Percentiles rank a stretch among this genome's conserved stretches.
These are phyloP conservation scores for Troglohyphantes excavatus DNA, from an alignment of 2,888 invertebrate species.

Conservation along the genomic window DNA sequence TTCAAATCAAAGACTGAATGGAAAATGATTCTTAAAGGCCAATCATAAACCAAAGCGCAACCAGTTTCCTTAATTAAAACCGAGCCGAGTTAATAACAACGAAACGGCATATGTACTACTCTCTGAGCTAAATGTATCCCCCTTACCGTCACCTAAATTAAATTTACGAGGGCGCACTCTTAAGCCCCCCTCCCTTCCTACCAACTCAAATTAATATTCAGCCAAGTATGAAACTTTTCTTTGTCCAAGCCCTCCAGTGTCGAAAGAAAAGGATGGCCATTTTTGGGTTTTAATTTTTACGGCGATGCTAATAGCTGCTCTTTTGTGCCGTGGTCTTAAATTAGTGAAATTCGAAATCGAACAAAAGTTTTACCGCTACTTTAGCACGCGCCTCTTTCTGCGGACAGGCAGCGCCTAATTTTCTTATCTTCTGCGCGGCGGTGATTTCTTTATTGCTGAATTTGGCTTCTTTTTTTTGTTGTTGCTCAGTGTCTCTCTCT, in stretches of 20 bases:
- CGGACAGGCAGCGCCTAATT: slow-evolving; percentile 30
- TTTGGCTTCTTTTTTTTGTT: not conserved
- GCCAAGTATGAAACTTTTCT: slow-evolving; percentile 52
- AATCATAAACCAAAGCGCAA: too few species aligned
- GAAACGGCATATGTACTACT: not conserved
- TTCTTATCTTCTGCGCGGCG: slow-evolving; percentile 29
- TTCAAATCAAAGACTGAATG: too few species aligned
- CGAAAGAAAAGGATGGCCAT: slow-evolving; percentile 33
- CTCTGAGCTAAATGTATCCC: slow-evolving; percentile 28
- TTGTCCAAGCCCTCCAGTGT: slow-evolving; percentile 13
- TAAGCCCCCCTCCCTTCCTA: not conserved
- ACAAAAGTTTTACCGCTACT: slow-evolving; percentile 65
- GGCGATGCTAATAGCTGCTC: slow-evolving; percentile 56
- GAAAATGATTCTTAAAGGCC: too few species aligned
- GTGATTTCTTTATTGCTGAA: slow-evolving; percentile 36
- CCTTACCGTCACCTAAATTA: slow-evolving; percentile 34
- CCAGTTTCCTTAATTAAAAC: slow-evolving; percentile 41
- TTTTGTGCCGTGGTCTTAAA: slow-evolving; percentile 34
- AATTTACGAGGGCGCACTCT: slow-evolving; percentile 43
- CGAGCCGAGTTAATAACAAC: slow-evolving; percentile 17
- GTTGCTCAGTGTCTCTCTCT: too few species aligned
- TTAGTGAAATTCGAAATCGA: slow-evolving; percentile 64
- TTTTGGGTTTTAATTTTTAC: slow-evolving; percentile 67
- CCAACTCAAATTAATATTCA: slow-evolving; percentile 62
- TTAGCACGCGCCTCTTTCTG: slow-evolving; percentile 32